These are phyloP conservation scores for Lutraria lutraria DNA, from an alignment of 2,888 invertebrate species.

Conservation along the genomic window DNA sequence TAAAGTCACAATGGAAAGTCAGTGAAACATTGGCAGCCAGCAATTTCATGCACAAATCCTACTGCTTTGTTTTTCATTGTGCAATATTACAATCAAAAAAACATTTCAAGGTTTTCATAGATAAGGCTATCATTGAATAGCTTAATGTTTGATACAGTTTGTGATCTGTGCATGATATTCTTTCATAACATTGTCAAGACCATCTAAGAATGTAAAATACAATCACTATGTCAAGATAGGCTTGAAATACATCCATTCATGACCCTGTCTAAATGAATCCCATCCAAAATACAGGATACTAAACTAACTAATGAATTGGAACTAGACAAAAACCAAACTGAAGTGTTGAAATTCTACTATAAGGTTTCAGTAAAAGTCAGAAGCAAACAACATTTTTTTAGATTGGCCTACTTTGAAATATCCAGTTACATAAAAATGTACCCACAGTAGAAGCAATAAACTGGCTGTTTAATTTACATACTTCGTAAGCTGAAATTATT, in stretches of 20 bases:
- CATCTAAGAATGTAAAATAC: not conserved
- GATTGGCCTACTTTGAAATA: no score
- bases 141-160: not conserved
- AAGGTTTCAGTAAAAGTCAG: no score
- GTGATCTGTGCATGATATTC: not conserved
- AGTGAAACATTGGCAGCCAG: not conserved
- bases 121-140: not conserved
- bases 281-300: no score
- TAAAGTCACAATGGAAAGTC: not conserved
- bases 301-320: no score
- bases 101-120: not conserved
- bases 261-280: not conserved
- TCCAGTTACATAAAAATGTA: no score
- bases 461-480: no score
- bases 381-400: no score
- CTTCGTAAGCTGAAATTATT: no score
- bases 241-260: not conserved
- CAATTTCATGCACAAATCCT: not conserved
- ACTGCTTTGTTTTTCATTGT: conserved; percentile 4
- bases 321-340: no score
- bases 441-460: no score
- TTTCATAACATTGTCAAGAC: not conserved
- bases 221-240: not conserved
- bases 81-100: not conserved
- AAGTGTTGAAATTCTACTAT: no score